Evolutionary conservation across 2,113 vertebrate species (phyloP), one percentile per base, ranked within the genome.

Genomic region (Erythrocercus mccallii): DNA sequence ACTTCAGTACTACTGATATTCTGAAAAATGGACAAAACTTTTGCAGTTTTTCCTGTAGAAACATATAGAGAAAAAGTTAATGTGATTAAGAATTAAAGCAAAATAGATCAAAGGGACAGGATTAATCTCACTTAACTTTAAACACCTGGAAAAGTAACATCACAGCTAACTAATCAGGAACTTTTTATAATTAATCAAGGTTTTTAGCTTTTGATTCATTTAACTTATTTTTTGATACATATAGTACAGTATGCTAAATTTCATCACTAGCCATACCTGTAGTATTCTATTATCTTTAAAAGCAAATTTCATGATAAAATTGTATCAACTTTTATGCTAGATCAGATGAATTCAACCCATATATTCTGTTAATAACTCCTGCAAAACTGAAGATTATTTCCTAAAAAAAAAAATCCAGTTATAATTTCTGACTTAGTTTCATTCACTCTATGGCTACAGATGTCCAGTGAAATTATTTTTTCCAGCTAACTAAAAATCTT

Each of bases 71-170:
- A 40, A 81, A 64, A 91, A 48, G 6, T 72, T 79, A 51, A 53
- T 48, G 28, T 65, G 44, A 60, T 91, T 94, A 95, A 89, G 17
- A 81, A 57, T 60, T 80, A 68, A 96, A 93, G 53, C 10, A 95
- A 94, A 94, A 79, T 25, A 95, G 35, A 85, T 57, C 18, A 85
- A 57, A 81, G 15, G 11, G 14, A 71, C 15, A 70, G 17, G 48
- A 42, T 68, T 71, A 71, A 78, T 70, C 28, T 65, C 38, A 48
- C 11, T 16, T 61, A 44, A 64, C 1, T 78, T 53, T 57, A 57
- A 84, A 62, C 1, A 35, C 28, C 24, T 68, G 5, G 12, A 51
- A 64, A 84, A 70, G 5, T 37, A 79, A 72, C 14, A 58, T 33
- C 27, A 31, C 42, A 71, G 5, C 8, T 81, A 56, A 37, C 5